Conservation (phyloP, 2,113 vertebrate genomes). For the Leucopternis melanops region DNA sequence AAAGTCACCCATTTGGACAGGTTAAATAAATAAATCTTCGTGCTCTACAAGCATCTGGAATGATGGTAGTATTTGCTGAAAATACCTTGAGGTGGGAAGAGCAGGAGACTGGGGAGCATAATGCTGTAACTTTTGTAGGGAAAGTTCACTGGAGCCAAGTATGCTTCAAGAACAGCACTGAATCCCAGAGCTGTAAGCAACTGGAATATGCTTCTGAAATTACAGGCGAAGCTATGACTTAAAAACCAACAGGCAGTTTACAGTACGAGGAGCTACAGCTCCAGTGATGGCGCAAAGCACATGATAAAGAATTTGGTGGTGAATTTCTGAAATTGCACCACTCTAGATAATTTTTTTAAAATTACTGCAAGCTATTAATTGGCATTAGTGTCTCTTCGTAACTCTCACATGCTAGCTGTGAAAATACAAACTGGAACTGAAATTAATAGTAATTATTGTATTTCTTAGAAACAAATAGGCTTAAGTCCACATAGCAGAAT, state of each 20-base stretch:
- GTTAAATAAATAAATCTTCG: neutral
- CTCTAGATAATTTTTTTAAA: neutral
- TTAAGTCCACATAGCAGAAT: too few relatives aligned
- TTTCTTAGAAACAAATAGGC: neutral
- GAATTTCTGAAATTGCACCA: neutral
- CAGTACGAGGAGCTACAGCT: neutral
- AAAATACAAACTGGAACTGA: neutral
- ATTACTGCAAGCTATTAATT: neutral
- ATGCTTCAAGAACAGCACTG: too few relatives aligned
- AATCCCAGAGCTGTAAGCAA: neutral
- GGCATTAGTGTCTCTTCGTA: rapidly evolving
- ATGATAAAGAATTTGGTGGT: rapidly evolving
- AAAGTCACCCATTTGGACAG: neutral
- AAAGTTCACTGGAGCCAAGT: neutral
- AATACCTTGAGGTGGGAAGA: neutral
- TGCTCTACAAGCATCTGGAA: neutral
- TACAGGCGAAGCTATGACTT: neutral
- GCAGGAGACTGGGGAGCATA: neutral
- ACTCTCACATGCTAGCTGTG: too few relatives aligned
- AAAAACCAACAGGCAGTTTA: neutral
- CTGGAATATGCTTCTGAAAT: neutral
- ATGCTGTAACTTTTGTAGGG: neutral
- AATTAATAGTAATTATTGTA: too few relatives aligned
- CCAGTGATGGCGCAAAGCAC: rapidly evolving
- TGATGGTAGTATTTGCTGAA: too few relatives aligned